phyloP scores from a whole-genome alignment of 2,797 vertebrate genomes.

The Garrulus glandarius region DNA sequence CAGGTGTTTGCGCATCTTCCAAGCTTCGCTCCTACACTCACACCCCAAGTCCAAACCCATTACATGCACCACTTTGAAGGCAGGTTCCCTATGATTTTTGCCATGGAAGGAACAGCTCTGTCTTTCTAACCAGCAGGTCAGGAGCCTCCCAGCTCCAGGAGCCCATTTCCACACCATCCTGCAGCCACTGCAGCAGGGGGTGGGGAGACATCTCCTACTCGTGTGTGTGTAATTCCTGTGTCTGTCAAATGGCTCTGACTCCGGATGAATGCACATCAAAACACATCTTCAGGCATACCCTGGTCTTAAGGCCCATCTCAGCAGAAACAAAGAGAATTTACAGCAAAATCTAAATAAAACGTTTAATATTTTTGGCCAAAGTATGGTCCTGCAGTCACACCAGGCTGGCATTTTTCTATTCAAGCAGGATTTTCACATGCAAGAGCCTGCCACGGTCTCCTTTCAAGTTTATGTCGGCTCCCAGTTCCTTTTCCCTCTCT shows the following conservation, averaged over 20 bases:
- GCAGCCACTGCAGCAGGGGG: background rate
- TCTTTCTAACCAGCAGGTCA: background rate
- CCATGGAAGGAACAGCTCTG: background rate
- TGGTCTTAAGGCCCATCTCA: background rate
- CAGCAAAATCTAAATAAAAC: background rate
- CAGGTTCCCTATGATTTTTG: background rate
- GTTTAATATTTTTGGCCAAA: background rate
- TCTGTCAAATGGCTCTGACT: background rate
- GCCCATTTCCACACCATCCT: fast-evolving
- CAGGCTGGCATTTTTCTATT: background rate
- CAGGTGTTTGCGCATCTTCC: background rate
- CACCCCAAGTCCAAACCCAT: background rate
- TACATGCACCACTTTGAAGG: background rate
- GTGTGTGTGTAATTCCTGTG: fast-evolving
- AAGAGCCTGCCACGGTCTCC: background rate
- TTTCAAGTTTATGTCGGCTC: background rate
- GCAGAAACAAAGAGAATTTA: background rate
- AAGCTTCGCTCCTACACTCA: background rate
- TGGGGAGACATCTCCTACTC: background rate
- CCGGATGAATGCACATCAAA: background rate
- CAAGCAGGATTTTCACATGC: background rate
- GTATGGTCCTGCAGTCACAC: background rate
- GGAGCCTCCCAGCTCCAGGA: background rate
- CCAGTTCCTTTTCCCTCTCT: background rate
- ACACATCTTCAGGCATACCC: background rate